phyloP scores from a whole-genome alignment of 2,888 invertebrate genomes.

The Oscheius sp. region DNA sequence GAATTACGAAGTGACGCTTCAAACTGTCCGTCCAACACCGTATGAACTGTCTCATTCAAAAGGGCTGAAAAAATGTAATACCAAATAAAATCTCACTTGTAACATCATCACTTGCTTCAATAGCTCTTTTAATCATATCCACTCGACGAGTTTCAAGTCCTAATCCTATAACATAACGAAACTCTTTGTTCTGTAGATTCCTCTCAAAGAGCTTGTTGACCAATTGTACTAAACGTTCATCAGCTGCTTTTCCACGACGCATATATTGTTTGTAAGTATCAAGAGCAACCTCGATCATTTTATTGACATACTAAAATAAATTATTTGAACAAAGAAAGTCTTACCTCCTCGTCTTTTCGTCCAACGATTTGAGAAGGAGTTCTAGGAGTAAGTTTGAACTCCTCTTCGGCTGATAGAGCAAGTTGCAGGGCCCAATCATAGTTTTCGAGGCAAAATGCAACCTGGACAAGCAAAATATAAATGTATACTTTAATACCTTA shows the following conservation, averaged over 20 bases:
- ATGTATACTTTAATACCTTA: constrained; percentile 75
- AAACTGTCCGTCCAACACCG: constrained; percentile 93
- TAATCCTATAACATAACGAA: constrained; percentile 82
- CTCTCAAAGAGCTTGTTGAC: constrained; percentile 96
- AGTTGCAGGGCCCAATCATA: constrained; percentile 96
- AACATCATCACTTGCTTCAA: constrained; percentile 71
- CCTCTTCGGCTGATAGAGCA: constrained; percentile 86
- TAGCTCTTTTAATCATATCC: constrained; percentile 93
- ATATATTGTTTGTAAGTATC: constrained; percentile 59
- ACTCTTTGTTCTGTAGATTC: constrained; percentile 79
- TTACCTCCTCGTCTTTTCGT: constrained; percentile 57
- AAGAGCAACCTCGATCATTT: constrained; percentile 62
- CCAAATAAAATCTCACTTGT: constrained; percentile 2
- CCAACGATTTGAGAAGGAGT: constrained; percentile 78
- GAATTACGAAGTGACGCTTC: constrained; percentile 90
- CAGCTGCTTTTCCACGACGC: constrained; percentile 60
- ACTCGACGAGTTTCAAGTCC: constrained; percentile 94
- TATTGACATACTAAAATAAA: constrained; percentile 61
- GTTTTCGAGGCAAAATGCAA: constrained; percentile 93
- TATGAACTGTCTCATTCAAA: constrained; percentile 93
- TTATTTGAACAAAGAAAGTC: not conserved
- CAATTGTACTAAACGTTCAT: constrained; percentile 82
- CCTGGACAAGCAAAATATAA: constrained; percentile 47
- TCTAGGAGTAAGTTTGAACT: constrained; percentile 91
- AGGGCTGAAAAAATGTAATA: constrained; percentile 76